Percentiles rank a stretch among this genome's conserved stretches.
These are phyloP conservation scores for Aix galericulata DNA, from an alignment of 2,113 vertebrate genomes.

Conservation along the genomic window DNA sequence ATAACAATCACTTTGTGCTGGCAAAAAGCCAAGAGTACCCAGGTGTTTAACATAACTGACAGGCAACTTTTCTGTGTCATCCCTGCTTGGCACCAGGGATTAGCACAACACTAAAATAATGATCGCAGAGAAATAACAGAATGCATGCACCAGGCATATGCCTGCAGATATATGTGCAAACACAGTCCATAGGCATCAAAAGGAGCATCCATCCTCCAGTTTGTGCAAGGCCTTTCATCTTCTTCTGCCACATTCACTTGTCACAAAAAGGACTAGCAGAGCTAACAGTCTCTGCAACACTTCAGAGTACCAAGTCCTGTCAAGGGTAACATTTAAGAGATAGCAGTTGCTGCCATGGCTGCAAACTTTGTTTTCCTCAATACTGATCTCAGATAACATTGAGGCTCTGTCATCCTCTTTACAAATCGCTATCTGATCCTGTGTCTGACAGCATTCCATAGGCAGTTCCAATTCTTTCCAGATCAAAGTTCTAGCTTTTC, in stretches of 20 bases:
- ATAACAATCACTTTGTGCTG: neutral
- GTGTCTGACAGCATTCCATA: conserved; percentile 10
- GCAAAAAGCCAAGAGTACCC: neutral
- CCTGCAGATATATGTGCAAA: neutral
- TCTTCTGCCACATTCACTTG: neutral
- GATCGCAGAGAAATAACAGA: neutral
- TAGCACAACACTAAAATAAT: neutral
- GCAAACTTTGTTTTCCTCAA: conserved; percentile 59
- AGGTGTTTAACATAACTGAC: neutral
- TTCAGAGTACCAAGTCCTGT: neutral
- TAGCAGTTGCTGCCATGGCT: conserved; percentile 34
- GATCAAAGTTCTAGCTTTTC: conserved; percentile 77
- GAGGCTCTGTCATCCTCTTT: neutral
- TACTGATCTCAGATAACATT: conserved; percentile 9
- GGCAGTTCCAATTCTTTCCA: conserved; percentile 79
- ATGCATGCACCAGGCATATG: rapidly evolving
- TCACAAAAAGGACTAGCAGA: neutral
- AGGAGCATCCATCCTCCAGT: neutral
- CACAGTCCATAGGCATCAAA: neutral
- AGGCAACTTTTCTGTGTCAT: neutral
- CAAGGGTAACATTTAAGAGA: conserved; percentile 11
- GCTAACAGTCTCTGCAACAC: neutral
- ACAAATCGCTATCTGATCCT: neutral
- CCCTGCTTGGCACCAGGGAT: neutral
- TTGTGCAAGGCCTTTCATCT: neutral